These are phyloP conservation scores for Sweltsa coloradensis DNA, from an alignment of 1,140 invertebrate species.

Conservation along the genomic window DNA sequence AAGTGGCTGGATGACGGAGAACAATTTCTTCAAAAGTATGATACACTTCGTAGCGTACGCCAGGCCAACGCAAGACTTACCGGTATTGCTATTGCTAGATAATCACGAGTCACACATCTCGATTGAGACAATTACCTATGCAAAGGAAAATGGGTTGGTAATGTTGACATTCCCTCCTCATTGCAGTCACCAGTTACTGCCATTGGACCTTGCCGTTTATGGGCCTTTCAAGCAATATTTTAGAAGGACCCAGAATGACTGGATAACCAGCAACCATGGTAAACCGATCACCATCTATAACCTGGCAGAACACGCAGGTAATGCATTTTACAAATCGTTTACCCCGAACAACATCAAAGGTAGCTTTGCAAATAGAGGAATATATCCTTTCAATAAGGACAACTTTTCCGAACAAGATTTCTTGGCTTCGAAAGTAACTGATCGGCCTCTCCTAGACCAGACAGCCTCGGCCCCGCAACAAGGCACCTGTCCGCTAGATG, in stretches of 20 bases:
- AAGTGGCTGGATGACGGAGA: slow-evolving; percentile 24
- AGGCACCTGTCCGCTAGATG: not conserved
- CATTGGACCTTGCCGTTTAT: slow-evolving; percentile 31
- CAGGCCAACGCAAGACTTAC: not conserved
- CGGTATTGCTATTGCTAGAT: slow-evolving; percentile 2
- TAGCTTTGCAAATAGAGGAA: slow-evolving; percentile 20
- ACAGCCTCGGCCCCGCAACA: not conserved
- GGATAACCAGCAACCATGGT: slow-evolving; percentile 22
- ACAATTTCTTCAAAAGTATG: slow-evolving; percentile 20
- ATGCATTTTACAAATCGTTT: slow-evolving; percentile 19
- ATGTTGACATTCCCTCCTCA: slow-evolving; percentile 29
- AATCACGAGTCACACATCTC: slow-evolving; percentile 15
- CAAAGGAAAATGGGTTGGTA: slow-evolving; percentile 24
- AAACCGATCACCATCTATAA: slow-evolving; percentile 24
- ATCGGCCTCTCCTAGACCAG: slow-evolving; percentile 17
- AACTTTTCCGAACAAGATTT: slow-evolving; percentile 27
- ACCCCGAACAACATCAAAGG: slow-evolving; percentile 18
- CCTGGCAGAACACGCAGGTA: slow-evolving; percentile 18
- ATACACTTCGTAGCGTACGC: not conserved
- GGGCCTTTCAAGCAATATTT: slow-evolving; percentile 25
- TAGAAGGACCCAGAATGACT: slow-evolving; percentile 20
- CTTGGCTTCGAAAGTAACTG: slow-evolving; percentile 24
- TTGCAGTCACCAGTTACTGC: slow-evolving; percentile 31
- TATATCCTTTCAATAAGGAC: slow-evolving; percentile 24
- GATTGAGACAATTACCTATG: slow-evolving; percentile 17